Conservation (phyloP, 1,140 invertebrate genomes). For the Ylistrum balloti region DNA sequence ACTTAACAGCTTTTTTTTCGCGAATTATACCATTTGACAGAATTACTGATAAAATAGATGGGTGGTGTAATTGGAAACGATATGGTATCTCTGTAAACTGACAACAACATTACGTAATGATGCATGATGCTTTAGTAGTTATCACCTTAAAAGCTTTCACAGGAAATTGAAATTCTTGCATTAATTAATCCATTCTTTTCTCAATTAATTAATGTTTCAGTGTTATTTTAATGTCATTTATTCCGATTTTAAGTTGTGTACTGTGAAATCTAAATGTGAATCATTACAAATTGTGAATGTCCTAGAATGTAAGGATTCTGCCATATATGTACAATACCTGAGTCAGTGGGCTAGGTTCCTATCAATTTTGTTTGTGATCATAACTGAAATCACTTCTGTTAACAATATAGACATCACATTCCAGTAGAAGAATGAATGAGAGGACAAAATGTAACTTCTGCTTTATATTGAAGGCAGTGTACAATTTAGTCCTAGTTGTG, state of each 20-base stretch:
- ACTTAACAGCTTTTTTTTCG: too few relatives aligned
- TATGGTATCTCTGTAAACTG: background rate
- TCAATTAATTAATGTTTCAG: conserved; percentile 19
- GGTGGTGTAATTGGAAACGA: background rate
- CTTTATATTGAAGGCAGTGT: background rate
- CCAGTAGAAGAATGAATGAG: background rate
- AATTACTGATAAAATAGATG: background rate
- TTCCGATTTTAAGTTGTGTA: background rate
- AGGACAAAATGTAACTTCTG: background rate
- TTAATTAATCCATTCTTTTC: background rate
- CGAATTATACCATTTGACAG: too few relatives aligned
- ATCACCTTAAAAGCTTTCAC: background rate
- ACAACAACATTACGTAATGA: background rate
- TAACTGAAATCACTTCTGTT: too few relatives aligned
- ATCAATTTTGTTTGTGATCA: too few relatives aligned
- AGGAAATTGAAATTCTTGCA: background rate
- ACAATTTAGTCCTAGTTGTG: background rate
- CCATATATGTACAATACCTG: too few relatives aligned
- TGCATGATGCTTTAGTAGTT: background rate
- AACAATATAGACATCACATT: too few relatives aligned
- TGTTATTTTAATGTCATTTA: background rate
- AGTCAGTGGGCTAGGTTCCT: too few relatives aligned
- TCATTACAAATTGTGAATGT: too few relatives aligned
- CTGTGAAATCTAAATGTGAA: background rate
- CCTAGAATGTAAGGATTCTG: too few relatives aligned